Percentiles rank a stretch among this genome's conserved stretches.
Evolutionary conservation across 2,113 vertebrate genomes (phyloP).

Genomic region (Prunella fulvescens): DNA sequence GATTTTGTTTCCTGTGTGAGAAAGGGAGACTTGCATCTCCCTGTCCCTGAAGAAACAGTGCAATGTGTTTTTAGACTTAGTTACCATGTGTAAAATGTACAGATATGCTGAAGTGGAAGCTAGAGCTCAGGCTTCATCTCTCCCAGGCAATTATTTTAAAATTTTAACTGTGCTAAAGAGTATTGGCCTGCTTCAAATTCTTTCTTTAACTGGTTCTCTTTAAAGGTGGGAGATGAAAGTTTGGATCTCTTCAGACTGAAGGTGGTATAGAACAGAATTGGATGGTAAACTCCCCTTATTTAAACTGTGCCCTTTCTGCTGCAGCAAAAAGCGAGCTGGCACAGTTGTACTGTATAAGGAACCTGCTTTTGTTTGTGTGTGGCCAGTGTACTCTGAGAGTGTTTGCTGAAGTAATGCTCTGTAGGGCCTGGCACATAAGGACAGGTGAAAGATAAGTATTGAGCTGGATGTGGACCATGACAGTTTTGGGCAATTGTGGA

Average conservation of each 20-base stretch:
- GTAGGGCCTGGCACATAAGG: not conserved
- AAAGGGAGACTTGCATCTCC: not conserved
- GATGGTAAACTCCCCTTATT: not conserved
- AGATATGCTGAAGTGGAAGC: not conserved
- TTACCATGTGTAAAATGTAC: not conserved
- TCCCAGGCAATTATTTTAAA: not conserved
- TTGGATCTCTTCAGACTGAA: not conserved
- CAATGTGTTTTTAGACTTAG: not conserved
- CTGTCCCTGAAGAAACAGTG: not conserved
- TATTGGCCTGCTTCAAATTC: not conserved
- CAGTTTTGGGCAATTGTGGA: not conserved
- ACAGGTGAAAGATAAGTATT: not conserved
- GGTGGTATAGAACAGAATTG: not conserved
- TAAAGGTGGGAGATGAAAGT: not conserved
- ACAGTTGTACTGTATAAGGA: not conserved
- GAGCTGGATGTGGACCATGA: not conserved
- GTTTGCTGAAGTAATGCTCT: not conserved
- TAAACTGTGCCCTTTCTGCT: not conserved
- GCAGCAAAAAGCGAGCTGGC: not conserved
- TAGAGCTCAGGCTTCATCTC: not conserved
- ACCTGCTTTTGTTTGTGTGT: not conserved
- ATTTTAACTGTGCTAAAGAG: not conserved
- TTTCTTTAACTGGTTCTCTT: not conserved
- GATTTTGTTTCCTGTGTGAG: not conserved
- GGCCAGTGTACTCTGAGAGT: not conserved